Conservation (phyloP, 2,113 vertebrate species). For the Mormoops blainvillei region DNA sequence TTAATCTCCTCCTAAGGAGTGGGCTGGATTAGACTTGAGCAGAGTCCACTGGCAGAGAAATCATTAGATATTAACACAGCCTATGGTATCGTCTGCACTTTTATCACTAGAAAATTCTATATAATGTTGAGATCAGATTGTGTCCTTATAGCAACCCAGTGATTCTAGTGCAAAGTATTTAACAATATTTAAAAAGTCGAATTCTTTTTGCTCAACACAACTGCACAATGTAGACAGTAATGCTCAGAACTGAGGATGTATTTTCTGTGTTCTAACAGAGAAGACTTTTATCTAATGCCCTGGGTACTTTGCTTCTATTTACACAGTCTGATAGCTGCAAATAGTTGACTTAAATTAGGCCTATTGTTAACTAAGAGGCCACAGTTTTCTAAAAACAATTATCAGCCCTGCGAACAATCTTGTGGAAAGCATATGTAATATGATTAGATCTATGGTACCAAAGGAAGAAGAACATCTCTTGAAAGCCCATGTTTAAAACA, state of each 20-base stretch:
- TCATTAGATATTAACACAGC: neutral
- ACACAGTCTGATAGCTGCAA: neutral
- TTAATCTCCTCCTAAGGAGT: neutral
- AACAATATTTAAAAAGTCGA: neutral
- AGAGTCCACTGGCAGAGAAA: neutral
- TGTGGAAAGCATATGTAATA: neutral
- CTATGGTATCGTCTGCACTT: neutral
- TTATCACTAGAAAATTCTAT: neutral
- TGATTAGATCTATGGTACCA: neutral
- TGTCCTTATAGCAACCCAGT: neutral
- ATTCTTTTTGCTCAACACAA: neutral
- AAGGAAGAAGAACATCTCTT: neutral
- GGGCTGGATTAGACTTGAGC: neutral
- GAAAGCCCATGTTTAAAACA: neutral
- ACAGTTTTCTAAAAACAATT: neutral
- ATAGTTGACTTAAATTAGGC: neutral
- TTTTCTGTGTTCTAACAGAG: neutral
- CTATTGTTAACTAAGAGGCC: neutral
- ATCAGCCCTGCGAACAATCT: neutral
- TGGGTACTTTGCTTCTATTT: neutral
- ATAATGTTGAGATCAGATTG: neutral
- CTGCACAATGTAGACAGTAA: neutral
- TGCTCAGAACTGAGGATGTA: neutral
- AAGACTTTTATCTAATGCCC: neutral
- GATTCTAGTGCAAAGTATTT: neutral